Evolutionary conservation across 2,797 vertebrate species (phyloP).

Genomic region (Hapalemur alaotrensis): DNA sequence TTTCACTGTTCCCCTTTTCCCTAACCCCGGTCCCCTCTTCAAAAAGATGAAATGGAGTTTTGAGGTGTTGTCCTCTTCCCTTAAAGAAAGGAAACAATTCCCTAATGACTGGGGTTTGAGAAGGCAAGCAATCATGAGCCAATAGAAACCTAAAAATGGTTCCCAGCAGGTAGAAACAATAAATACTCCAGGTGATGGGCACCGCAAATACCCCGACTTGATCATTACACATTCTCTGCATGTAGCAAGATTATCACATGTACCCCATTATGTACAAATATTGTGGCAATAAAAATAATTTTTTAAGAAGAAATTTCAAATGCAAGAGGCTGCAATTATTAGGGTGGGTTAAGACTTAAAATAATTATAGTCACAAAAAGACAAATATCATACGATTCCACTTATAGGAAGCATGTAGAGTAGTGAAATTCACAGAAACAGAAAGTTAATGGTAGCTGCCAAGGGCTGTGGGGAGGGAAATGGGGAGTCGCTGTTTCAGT

Average conservation of each 20-base stretch:
- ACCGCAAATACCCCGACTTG: not conserved
- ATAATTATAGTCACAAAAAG: not conserved
- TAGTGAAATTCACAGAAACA: not conserved
- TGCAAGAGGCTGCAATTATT: not conserved
- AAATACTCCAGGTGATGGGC: not conserved
- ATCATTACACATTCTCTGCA: not conserved
- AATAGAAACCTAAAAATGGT: not conserved
- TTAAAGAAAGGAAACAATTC: not conserved
- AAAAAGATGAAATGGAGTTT: not conserved
- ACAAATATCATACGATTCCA: not conserved
- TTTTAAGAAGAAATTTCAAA: too few species aligned
- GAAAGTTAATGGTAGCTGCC: not conserved
- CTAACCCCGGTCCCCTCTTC: not conserved
- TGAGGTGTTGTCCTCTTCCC: not conserved
- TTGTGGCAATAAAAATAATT: not conserved
- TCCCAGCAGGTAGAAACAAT: not conserved
- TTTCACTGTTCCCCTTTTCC: not conserved
- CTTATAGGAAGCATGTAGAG: not conserved
- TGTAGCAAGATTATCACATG: not conserved
- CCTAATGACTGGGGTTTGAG: not conserved
- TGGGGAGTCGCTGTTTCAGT: not conserved
- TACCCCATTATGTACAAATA: not conserved
- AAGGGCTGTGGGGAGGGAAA: fast-evolving
- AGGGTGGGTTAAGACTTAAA: not conserved
- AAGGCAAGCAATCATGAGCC: not conserved